A percentile compares a stretch with the other conserved stretches of the same genome.
Conservation (phyloP, 2,888 invertebrate species). For the Apodemia zela region DNA sequence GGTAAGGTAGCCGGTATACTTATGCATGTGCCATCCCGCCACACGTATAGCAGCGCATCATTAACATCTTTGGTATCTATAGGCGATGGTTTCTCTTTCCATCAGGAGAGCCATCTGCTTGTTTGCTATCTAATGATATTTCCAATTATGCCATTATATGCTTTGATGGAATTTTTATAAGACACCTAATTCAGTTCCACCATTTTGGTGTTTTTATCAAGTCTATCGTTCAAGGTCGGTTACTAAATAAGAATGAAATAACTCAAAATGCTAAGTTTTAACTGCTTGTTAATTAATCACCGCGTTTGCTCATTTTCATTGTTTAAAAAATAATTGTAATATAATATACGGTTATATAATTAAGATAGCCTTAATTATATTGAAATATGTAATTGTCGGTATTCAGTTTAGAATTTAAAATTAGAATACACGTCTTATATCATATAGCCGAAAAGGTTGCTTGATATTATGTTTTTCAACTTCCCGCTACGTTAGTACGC, state of each 20-base stretch:
- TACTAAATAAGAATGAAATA: conserved; percentile 1
- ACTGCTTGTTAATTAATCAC: neutral
- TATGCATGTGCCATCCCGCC: too few relatives aligned
- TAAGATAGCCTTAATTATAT: neutral
- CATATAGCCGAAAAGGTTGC: too few relatives aligned
- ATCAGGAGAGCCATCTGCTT: too few relatives aligned
- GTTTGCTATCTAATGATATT: too few relatives aligned
- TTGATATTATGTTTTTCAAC: too few relatives aligned
- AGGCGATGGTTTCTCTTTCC: too few relatives aligned
- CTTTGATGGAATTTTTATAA: neutral
- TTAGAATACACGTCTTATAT: too few relatives aligned
- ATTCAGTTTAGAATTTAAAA: neutral
- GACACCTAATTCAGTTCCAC: neutral
- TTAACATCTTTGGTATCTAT: too few relatives aligned
- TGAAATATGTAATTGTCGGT: neutral
- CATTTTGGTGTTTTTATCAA: neutral
- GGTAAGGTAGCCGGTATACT: too few relatives aligned
- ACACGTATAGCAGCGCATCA: too few relatives aligned
- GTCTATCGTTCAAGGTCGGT: neutral
- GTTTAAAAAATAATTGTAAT: neutral
- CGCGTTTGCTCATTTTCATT: neutral
- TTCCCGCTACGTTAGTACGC: too few relatives aligned
- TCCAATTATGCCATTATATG: neutral
- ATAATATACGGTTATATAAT: neutral
- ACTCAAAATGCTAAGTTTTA: neutral